Evolutionary conservation across 1,140 invertebrate genomes (phyloP), one percentile per base, ranked within the genome.

Genomic region (Asobara japonica): DNA sequence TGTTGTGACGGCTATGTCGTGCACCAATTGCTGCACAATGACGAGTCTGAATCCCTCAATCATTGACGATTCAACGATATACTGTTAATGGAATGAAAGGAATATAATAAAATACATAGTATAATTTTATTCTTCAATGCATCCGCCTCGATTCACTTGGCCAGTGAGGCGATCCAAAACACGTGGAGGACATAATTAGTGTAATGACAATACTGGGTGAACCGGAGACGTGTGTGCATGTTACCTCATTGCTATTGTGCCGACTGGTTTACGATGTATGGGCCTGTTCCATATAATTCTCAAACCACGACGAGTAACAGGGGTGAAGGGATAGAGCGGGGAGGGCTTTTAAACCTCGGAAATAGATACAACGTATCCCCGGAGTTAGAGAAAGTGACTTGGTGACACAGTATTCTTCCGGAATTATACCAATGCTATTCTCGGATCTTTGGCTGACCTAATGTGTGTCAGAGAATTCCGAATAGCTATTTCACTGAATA

Each of bases 381-480:
- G 31, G 41, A 56, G 76, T 75, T 69, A 67, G 76, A 82, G 80
- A 82, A 81, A 82, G 79, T 78, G 74, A 80, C 76, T 69, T 62
- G 74, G 77, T 80, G 77, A 80, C 79, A 79, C 77, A 74, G 74
- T 79, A 77, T 71, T 81, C 77, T 82, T 79, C 76, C 78, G 71
- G 67, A 73, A 69, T 73, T 73, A 73, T 73, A 73, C 71, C 65
- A 71, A 61, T 65, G 74, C 29, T 76, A 75, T 76, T 74, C 41
- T 65, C 41, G 62, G 60, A 61, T 41, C 45, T 27, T 56, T 20
- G 20, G 51, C 8, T 27, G 20, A 56, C 22, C 20, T 27, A 56
- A 56, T 56, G 13, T 25, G 25, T 27, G 22, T 56, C 45, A 61
- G 51, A 51, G 11, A 29, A 45, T 62, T 72, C n/a, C 38, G 27